Evolutionary conservation across 30 jellyfish, hydroid and myxozoan genomes (phyloP).

Genomic region (Cassiopea xamachana): DNA sequence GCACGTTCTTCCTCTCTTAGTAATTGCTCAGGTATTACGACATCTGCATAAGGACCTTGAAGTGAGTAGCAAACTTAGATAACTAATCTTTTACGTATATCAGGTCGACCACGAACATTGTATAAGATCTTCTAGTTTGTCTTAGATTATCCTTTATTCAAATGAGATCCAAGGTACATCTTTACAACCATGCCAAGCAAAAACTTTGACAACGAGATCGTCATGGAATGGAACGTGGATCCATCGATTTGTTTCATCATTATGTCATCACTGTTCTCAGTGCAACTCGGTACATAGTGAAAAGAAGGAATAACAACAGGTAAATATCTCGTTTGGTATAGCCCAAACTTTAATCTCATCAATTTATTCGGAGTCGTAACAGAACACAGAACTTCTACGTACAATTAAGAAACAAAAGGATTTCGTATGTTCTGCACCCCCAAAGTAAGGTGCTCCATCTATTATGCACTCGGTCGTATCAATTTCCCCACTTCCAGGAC

Average conservation of each 20-base stretch:
- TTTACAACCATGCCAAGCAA: background rate
- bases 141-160: conserved; percentile 30
- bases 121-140: conserved; percentile 31
- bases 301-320: too few relatives aligned
- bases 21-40: background rate
- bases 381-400: too few relatives aligned
- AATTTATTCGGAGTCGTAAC: too few relatives aligned
- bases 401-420: too few relatives aligned
- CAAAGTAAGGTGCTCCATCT: too few relatives aligned
- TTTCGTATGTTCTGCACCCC: too few relatives aligned
- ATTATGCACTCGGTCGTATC: too few relatives aligned
- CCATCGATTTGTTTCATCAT: background rate
- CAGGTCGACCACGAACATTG: conserved; percentile 54
- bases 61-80: conserved; percentile 29
- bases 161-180: conserved; percentile 1
- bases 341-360: too few relatives aligned
- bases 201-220: background rate
- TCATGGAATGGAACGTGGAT: background rate
- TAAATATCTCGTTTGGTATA: too few relatives aligned
- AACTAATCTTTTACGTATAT: conserved; percentile 29
- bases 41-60: background rate
- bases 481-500: too few relatives aligned
- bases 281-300: too few relatives aligned
- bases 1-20: background rate
- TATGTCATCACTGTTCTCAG: too few relatives aligned